Evolutionary conservation across 2,888 invertebrate species (phyloP), one percentile per base, ranked within the genome.

Genomic region (Caenorhabditis sp.): DNA sequence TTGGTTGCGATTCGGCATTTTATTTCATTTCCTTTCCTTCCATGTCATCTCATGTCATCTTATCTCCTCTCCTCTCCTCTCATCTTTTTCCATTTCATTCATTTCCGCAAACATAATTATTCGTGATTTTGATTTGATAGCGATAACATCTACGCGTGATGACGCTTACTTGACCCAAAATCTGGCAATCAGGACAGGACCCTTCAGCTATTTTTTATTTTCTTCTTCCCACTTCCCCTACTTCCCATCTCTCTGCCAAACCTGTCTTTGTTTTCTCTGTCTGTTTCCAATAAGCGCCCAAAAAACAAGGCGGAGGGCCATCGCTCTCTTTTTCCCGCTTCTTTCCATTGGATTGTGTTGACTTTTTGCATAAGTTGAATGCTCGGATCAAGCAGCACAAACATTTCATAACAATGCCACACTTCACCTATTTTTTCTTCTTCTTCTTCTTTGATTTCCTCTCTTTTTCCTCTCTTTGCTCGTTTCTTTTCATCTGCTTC

Each of bases 101-200:
- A 35, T 24, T 72, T 64, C 72, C 72, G 72, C 58, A 51, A 74
- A 65, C 58, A 74, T 65, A 74, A 74, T 56, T 74, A 74, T 65
- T 60, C 65, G 47, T 67, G 74, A 74, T 74, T 74, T 74, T 67
- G 74, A 74, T 74, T 74, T 74, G 74, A 74, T 74, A 74, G 47
- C 37, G 55, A 72, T 72, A 58, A 40, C 20, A 55, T 40, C 18
- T 44, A 50, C 18, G 20, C 26, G 20, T 15, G 58, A 55, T 72
- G 64, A 65, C 65, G 65, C 53, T 15, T n/a, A n/a, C n/a, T n/a
- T n/a, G n/a, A n/a, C n/a, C n/a, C n/a, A n/a, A n/a, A n/a, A n/a
- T n/a, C n/a, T n/a, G n/a, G n/a, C n/a, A n/a, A n/a, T n/a, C n/a
- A n/a, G n/a, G n/a, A n/a, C n/a, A n/a, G n/a, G n/a, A n/a, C n/a